These are phyloP conservation scores for Terebella lapidaria DNA, from an alignment of 2,888 invertebrate genomes.

Conservation along the genomic window DNA sequence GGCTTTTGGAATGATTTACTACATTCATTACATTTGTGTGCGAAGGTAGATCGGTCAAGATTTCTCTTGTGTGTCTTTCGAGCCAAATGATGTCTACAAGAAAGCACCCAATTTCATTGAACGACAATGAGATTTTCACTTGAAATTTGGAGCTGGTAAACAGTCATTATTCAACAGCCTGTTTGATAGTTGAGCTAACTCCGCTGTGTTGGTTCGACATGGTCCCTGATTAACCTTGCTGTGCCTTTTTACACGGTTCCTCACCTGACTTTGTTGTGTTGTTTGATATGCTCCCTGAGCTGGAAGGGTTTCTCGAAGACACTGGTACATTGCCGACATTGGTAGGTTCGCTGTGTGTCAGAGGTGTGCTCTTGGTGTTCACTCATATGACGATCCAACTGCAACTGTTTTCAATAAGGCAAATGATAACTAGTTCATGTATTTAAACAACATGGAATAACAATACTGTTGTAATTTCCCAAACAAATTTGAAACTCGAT, in stretches of 20 bases:
- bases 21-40: constrained; percentile 53
- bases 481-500: too few species aligned
- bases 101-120: too few species aligned
- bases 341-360: constrained; percentile 50
- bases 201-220: too few species aligned
- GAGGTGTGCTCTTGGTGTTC: constrained; percentile 50
- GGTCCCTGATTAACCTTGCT: too few species aligned
- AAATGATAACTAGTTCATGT: background rate
- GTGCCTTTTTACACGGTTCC: too few species aligned
- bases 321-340: constrained; percentile 61
- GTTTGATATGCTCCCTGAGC: constrained; percentile 52
- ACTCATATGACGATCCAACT: constrained; percentile 57
- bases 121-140: too few species aligned
- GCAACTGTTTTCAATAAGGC: constrained; percentile 47
- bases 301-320: constrained; percentile 41
- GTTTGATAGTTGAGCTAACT: too few species aligned
- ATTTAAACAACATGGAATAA: too few species aligned
- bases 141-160: too few species aligned
- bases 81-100: constrained; percentile 46
- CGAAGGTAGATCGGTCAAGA: constrained; percentile 48
- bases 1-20: constrained; percentile 61
- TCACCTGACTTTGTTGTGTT: constrained; percentile 60
- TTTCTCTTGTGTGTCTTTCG: constrained; percentile 50
- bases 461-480: too few species aligned
- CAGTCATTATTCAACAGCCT: too few species aligned